These are phyloP conservation scores for Gastracanthus pulcherrimus DNA, from an alignment of 2,888 invertebrate genomes.

Conservation along the genomic window DNA sequence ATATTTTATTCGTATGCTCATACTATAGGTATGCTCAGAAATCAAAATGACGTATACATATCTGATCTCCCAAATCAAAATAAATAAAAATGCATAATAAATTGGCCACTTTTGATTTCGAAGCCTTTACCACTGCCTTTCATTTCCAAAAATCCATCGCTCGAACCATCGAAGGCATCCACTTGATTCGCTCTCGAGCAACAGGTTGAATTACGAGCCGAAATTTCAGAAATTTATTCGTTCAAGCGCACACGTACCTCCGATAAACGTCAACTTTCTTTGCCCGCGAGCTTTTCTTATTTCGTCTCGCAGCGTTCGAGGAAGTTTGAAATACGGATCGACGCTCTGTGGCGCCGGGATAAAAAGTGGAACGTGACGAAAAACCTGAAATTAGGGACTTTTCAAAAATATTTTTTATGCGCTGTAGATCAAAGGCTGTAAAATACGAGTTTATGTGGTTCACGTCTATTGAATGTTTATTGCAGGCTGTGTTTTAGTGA, in stretches of 20 bases:
- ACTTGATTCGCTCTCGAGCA: not conserved
- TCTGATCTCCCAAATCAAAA: too few relatives aligned
- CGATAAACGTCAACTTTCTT: constrained; percentile 49
- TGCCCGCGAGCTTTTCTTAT: constrained; percentile 18
- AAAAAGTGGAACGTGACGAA: not conserved
- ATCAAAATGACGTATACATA: too few relatives aligned
- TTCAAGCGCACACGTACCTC: not conserved
- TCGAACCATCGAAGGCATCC: not conserved
- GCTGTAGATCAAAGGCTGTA: not conserved
- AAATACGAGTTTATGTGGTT: too few relatives aligned
- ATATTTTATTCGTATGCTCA: too few relatives aligned
- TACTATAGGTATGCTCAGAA: too few relatives aligned
- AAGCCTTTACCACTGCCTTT: too few relatives aligned
- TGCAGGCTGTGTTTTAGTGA: too few relatives aligned
- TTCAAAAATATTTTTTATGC: not conserved
- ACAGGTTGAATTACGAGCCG: not conserved
- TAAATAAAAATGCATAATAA: too few relatives aligned
- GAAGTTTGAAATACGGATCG: too few relatives aligned
- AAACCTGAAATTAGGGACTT: constrained; percentile 12
- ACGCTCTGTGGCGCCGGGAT: too few relatives aligned
- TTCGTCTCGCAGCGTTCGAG: constrained; percentile 11
- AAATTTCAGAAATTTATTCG: not conserved
- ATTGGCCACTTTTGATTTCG: too few relatives aligned
- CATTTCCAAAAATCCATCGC: not conserved
- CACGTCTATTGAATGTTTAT: too few relatives aligned